Evolutionary conservation across 64 coral and sea anemone species (phyloP), one percentile per base, ranked within the genome.

Genomic region (Exaiptasia diaphana): DNA sequence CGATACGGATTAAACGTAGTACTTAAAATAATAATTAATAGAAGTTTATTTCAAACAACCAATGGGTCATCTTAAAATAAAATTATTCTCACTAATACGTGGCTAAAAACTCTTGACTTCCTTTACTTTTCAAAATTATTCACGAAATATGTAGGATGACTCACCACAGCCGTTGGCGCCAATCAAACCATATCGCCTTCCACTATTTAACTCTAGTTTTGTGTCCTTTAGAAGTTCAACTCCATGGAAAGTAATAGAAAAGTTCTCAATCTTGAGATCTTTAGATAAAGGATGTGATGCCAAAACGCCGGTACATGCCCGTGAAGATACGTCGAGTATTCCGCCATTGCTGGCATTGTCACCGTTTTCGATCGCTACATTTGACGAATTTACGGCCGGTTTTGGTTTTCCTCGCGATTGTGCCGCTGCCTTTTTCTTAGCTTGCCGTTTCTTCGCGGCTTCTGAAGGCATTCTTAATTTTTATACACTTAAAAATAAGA

Each of bases 251-350:
- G 95, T 99, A 74, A 99, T 99, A 21, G 95, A 99, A 38, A 93
- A 99, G 67, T 93, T 99, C 49, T 92, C 80, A 40, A 99, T 86
- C 80, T 99, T 92, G 23, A 99, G 7, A 85, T 99, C 95, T 3
- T 88, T 87, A 7, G 95, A 82, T 50, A 80, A 79, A 31, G 81
- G 73, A 37, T 99, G 95, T 55, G 95, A 99, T 38, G 89, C 89
- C 89, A 99, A 99, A 99, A 99, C 95, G 90, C 95, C 95, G 95
- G 95, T 99, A 93, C 95, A 99, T 5, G 95, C 80, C 23, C 89
- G 73, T 29, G 65, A 69, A 52, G 80, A 83, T 32, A 68, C 29
- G 53, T 88, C 73, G 81, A 89, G 57, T 89, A 74, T 61, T 89
- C 57, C 52, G 73, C 46, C 30, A 87, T 83, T 49, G 43, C 70